These are phyloP conservation scores for Eupithecia tripunctaria DNA, from an alignment of 2,888 invertebrate species.

Conservation along the genomic window DNA sequence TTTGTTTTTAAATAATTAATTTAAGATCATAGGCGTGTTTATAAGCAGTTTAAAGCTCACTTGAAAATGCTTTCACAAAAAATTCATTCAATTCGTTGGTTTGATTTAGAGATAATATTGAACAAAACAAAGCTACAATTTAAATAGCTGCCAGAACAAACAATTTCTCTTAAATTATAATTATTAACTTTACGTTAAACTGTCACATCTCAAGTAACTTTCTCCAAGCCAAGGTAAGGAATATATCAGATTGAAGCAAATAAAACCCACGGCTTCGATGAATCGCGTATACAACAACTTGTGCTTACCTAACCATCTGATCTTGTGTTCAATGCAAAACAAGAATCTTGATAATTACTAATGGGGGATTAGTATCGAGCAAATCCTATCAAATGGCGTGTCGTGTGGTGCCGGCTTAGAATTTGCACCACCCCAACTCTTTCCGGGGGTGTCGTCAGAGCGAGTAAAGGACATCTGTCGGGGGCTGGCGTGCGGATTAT, in stretches of 20 bases:
- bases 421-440: too few relatives aligned
- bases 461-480: too few relatives aligned
- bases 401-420: too few relatives aligned
- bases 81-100: background rate
- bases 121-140: background rate
- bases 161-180: background rate
- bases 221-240: background rate
- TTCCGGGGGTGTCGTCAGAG: too few relatives aligned
- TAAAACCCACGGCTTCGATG: constrained; percentile 20
- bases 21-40: background rate
- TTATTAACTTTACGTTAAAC: background rate
- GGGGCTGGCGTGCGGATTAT: too few relatives aligned
- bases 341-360: background rate
- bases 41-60: background rate
- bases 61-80: background rate
- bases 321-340: constrained; percentile 9
- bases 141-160: constrained; percentile 1
- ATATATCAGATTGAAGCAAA: background rate
- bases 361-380: background rate
- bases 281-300: constrained; percentile 31
- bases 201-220: background rate
- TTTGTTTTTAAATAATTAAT: background rate
- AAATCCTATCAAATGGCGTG: background rate
- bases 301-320: constrained; percentile 15
- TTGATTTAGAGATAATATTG: background rate